Evolutionary conservation across 2,888 invertebrate genomes (phyloP), one percentile per base, ranked within the genome.

Genomic region (Osmoderma eremita): DNA sequence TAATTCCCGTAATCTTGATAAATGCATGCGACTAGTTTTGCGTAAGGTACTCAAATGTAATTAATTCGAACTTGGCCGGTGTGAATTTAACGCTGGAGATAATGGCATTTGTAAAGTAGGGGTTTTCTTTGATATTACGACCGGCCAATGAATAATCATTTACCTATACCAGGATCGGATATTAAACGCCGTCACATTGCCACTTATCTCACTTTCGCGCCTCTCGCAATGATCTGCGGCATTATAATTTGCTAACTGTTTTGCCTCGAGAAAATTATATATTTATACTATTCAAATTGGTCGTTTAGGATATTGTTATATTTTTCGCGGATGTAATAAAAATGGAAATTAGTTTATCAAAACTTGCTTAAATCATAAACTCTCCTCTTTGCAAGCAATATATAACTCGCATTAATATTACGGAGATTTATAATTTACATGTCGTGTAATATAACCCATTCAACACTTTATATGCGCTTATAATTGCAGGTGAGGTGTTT

Each of bases 401-500:
- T 41, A 41, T 39, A 41, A 53, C 13, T 41, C 18, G 45, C 17
- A 58, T 58, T 24, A 20, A 41, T 20, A 41, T 22, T 39, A 56
- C 20, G 20, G 13, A 56, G 41, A 56, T 56, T 56, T 22, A 56
- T 20, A 56, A 22, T 58, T 58, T 45, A 53, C 36, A 17, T 53
- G 15, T 38, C 8, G 15, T 12, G 38, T 53, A 53, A 53, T 53
- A 8, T 38, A 8, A 13, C 6, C 38, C 18, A 58, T 13, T 58
- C 30, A 58, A 17, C 45, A 58, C 58, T 45, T 58, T 58, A 58
- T 30, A 58, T 24, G 58, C 5, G n/a, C 24, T 56, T 41, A 41
- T 41, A 41, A 58, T 58, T 58, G 45, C 45, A 10, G 30, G 4
- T 2, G 13, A 1, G 13, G 4, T 39, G 13, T 41, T 41, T 56